Percentiles rank a stretch among this genome's conserved stretches.
These are phyloP conservation scores for Phaedon cochleariae DNA, from an alignment of 2,888 invertebrate genomes.

Conservation along the genomic window DNA sequence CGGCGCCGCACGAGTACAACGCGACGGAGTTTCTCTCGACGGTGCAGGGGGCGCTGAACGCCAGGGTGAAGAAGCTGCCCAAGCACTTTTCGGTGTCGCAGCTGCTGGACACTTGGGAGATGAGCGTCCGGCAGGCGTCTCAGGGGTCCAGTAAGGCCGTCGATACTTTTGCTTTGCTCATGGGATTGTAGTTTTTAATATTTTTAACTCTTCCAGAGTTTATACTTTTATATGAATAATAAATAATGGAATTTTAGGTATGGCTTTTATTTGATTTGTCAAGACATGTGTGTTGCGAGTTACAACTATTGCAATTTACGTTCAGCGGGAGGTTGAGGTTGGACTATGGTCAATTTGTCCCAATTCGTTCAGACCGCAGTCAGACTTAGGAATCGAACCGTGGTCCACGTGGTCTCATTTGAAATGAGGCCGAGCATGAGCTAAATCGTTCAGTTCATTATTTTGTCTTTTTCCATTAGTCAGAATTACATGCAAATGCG, in stretches of 20 bases:
- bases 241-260: neutral
- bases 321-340: no score
- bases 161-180: constrained; percentile 59
- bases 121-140: constrained; percentile 90
- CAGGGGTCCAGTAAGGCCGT: constrained; percentile 67
- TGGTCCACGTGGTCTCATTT: no score
- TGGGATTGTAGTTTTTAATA: constrained; percentile 60
- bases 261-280: neutral
- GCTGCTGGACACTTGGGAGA: constrained; percentile 92
- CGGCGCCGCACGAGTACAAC: constrained; percentile 77
- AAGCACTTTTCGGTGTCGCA: constrained; percentile 86
- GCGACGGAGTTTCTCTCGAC: constrained; percentile 80
- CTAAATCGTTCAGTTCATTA: no score
- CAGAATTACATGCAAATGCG: no score
- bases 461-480: no score
- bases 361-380: no score
- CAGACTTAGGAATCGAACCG: no score
- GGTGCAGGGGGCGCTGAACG: constrained; percentile 76
- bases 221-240: constrained; percentile 20
- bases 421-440: no score
- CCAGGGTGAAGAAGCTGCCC: constrained; percentile 82
- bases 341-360: no score
- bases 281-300: no score
- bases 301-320: no score
- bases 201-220: no score